phyloP scores from a whole-genome alignment of 2,113 vertebrate genomes.

The Chiloscyllium plagiosum region DNA sequence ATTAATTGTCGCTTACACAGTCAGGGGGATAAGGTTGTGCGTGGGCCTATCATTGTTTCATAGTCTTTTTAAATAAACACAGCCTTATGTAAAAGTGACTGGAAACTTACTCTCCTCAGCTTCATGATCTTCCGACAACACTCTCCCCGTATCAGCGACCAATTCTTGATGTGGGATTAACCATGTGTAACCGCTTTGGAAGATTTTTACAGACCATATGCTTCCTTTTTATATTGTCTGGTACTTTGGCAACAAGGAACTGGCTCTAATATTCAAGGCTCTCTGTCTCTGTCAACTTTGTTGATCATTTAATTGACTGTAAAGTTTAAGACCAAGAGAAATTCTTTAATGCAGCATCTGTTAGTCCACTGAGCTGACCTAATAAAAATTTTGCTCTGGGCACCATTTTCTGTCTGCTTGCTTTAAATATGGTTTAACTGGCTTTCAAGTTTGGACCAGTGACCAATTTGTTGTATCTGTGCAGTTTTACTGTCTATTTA shows the following conservation, averaged over 20 bases:
- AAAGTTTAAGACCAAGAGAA: neutral
- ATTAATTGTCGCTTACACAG: neutral
- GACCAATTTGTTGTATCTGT: slow-evolving; percentile 1
- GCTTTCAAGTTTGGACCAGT: neutral
- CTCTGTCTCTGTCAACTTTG: neutral
- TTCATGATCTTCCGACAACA: neutral
- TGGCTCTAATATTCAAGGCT: neutral
- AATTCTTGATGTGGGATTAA: neutral
- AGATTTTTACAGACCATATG: neutral
- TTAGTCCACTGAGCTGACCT: slow-evolving; percentile 18
- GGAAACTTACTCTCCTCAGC: neutral
- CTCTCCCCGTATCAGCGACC: neutral
- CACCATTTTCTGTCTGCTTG: neutral
- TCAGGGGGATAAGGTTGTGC: neutral
- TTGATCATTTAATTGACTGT: neutral
- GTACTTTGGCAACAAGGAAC: neutral
- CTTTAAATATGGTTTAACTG: neutral
- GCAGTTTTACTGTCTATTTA: neutral
- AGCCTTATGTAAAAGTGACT: neutral
- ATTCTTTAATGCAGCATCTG: neutral
- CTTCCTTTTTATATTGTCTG: neutral
- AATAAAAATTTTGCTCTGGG: neutral
- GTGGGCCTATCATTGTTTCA: neutral
- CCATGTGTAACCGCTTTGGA: neutral
- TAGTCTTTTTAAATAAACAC: neutral